Percentiles rank a stretch among this genome's conserved stretches.
Conservation (phyloP, 2,797 vertebrate species). For the Argya squamiceps region DNA sequence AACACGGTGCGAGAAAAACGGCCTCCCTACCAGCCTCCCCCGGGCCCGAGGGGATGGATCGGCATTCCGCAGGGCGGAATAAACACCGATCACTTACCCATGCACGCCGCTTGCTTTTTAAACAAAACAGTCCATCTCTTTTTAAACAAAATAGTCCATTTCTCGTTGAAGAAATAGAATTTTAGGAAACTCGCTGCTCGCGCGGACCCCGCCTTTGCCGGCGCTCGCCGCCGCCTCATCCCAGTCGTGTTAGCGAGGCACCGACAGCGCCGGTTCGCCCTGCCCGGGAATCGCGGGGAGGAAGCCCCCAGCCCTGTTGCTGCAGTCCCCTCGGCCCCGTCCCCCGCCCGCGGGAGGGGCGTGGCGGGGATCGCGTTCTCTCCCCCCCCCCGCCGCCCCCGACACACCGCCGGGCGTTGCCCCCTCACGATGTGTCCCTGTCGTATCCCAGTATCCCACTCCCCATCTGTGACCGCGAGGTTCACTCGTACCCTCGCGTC, state of each 20-base stretch:
- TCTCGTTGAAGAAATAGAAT: not conserved
- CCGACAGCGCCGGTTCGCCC: no score
- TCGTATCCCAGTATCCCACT: not conserved
- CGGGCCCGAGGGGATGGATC: not conserved
- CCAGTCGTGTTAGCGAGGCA: not conserved
- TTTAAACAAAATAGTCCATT: fast-evolving
- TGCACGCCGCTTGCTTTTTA: not conserved
- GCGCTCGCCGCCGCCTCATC: not conserved
- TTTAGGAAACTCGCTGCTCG: not conserved
- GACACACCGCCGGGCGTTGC: not conserved
- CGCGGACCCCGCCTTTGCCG: not conserved
- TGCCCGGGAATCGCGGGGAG: not conserved
- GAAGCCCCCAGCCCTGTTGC: not conserved
- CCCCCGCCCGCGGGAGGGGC: not conserved
- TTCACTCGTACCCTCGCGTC: no score
- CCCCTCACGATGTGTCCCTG: not conserved
- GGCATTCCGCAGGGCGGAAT: not conserved
- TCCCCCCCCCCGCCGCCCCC: no score
- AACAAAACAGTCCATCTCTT: not conserved
- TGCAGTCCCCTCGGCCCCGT: not conserved
- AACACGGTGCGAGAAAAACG: no score
- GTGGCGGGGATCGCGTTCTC: not conserved
- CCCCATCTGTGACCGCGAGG: not conserved
- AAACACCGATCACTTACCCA: fast-evolving
- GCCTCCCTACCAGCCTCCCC: not conserved